Percentiles rank a stretch among this genome's conserved stretches.
These are phyloP conservation scores for Cinara cedri DNA, from an alignment of 2,888 invertebrate species.

Conservation along the genomic window DNA sequence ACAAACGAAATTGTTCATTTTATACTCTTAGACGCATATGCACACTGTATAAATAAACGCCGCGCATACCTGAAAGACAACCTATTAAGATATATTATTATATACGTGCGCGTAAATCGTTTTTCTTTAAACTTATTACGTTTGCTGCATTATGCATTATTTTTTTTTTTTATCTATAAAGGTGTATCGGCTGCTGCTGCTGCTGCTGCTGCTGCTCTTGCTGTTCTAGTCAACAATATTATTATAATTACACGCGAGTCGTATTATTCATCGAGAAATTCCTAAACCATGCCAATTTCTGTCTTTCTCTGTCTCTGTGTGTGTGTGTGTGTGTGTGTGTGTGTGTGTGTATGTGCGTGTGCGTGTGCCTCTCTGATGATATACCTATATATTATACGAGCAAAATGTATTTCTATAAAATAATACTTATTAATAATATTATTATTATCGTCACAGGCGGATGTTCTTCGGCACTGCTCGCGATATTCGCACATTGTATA, in stretches of 20 bases:
- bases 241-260: constrained; percentile 8
- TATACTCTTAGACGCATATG: background rate
- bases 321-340: too few relatives aligned
- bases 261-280: constrained; percentile 37
- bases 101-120: background rate
- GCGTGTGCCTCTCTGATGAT: too few relatives aligned
- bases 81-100: constrained; percentile 1
- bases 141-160: background rate
- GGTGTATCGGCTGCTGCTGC: too few relatives aligned
- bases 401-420: too few relatives aligned
- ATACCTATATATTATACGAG: background rate
- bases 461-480: too few relatives aligned
- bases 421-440: constrained; percentile 26
- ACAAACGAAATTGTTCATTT: background rate
- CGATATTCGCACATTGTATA: too few relatives aligned
- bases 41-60: background rate
- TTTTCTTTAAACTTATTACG: background rate
- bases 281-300: constrained; percentile 27
- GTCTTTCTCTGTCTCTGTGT: background rate
- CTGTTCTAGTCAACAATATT: constrained; percentile 30
- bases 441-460: background rate
- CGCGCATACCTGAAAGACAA: background rate
- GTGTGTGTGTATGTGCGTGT: too few relatives aligned
- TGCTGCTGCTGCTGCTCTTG: too few relatives aligned
- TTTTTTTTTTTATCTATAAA: constrained; percentile 12